Evolutionary conservation across 2,797 vertebrate genomes (phyloP), one percentile per base, ranked within the genome.

Genomic region (Phoxinus dragarum): DNA sequence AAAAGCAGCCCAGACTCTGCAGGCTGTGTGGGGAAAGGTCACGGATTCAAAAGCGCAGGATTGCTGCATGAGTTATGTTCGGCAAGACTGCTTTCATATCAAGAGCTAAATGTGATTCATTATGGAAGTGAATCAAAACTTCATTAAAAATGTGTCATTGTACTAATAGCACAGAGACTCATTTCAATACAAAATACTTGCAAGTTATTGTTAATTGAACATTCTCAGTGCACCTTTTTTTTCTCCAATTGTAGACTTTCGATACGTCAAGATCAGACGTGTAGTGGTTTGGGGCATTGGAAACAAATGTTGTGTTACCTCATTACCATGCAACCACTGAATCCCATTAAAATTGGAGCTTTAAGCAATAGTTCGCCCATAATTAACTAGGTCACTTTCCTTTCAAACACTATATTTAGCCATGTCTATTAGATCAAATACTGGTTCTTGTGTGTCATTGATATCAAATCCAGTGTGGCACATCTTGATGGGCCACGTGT

Each of bases 1-100:
- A 80, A 52, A 52, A 69, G 76, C 68, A 73, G 34, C 44, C 17
- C 23, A 69, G 59, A 42, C 54, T 87, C 71, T 81, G 80, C 31
- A 59, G 59, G 74, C 80, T 66, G 72, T 67, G 38, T 68, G 78
- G 78, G 68, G 73, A 84, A 88, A 86, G 85, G 84, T 89, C 88
- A 87, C 44, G n/a, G 84, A 79, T 86, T 86, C 69, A 85, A 71
- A 77, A 52, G n/a, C 52, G 31, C 27, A 47, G 80, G 10, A 84
- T 36, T 71, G 66, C 61, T 56, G 47, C 67, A 59, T 59, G 84
- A 80, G 67, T 75, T 67, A 69, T 83, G 40, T 85, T 85, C 67
- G 31, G 73, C 68, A 64, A 31, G 66, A 81, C 83, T 54, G 44
- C 69, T 75, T 73, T 76, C 76, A 31, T 42, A 40, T 56, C 47